phyloP scores from a whole-genome alignment of 2,797 vertebrate species.

The Fistularia tabacaria region DNA sequence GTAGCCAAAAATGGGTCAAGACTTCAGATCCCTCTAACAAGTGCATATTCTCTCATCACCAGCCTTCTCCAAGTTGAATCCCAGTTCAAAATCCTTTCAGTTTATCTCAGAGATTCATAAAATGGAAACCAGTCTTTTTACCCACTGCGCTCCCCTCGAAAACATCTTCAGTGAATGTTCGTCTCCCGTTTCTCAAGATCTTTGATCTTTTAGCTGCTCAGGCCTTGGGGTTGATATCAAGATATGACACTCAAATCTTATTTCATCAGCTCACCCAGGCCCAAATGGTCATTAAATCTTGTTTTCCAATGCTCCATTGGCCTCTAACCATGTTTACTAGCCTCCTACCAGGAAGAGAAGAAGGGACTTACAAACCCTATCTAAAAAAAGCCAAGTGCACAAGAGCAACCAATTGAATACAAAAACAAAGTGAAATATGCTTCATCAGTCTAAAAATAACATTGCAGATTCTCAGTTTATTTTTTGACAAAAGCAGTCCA shows the following conservation, averaged over 20 bases:
- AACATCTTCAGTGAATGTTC: constrained; percentile 19
- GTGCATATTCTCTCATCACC: constrained; percentile 3
- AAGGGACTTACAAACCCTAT: constrained; percentile 27
- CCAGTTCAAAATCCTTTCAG: neutral
- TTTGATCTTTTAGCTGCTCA: constrained; percentile 47
- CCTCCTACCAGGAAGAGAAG: constrained; percentile 49
- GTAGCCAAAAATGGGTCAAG: neutral
- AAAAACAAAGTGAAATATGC: neutral
- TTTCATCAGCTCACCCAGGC: constrained; percentile 40
- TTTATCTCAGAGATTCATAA: too few relatives aligned
- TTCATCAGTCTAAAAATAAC: too few relatives aligned
- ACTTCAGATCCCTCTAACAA: neutral
- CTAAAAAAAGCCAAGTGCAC: constrained; percentile 2
- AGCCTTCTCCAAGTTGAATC: neutral
- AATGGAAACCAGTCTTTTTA: neutral
- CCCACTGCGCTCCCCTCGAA: constrained; percentile 3
- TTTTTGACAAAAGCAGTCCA: too few relatives aligned
- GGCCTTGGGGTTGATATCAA: constrained; percentile 43
- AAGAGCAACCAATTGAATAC: constrained; percentile 7
- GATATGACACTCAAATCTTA: constrained; percentile 54
- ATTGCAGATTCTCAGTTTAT: too few relatives aligned
- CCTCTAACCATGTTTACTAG: constrained; percentile 47
- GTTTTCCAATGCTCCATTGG: constrained; percentile 37
- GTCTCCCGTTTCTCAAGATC: constrained; percentile 38
- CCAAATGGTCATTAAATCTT: constrained; percentile 50